Base-by-base conservation (phyloP, 2,888 invertebrate genomes). In the Chrysomela aeneicollis region DNA sequence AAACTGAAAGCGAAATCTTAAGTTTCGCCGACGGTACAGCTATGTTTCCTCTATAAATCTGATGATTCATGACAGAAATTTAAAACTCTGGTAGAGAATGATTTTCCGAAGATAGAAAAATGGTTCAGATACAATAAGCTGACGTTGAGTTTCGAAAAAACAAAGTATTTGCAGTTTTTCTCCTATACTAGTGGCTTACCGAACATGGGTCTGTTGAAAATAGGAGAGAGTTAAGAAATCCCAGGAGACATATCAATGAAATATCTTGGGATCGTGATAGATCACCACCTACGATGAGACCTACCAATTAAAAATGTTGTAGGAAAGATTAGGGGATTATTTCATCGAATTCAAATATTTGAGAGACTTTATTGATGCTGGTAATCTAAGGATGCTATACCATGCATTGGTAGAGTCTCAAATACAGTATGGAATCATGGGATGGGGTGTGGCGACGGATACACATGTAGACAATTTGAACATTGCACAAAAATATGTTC, bases 101-200 rank as follows among this genome's bases (percentile, higher is more conserved):
- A 51, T 51, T 22, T 22, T 15, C 10, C 12, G 21, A 2, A 19
- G 4, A 19, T 12, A 49, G 6, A 49, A 49, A 18, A 1, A 18
- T 49, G 4, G 18, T 49, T 10, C 21, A 51, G 22, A 51, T 22
- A 51, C 2, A 54, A 54, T 35, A 15, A 54, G 37, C 54, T 54
- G 32, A 10, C 54, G 19, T 18, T 54, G 32, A 32, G 30, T 35
- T 54, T 18, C 32, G 15, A 54, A 5, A 54, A 26, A 54, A 54
- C 54, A 6, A 35, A 54, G 17, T 54, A 54, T n/a, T 49, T 15
- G 12, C 49, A 4, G 18, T 49, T 49, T 49, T 18, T n/a, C 35
- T 55, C 55, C 10, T 37, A 55, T 35, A 35, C 37, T 35, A 55
- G 35, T 18, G 55, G 55, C 18, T 42, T 55, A 55, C 55, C 55